These are phyloP conservation scores for Adoxophyes honmai DNA, from an alignment of 1,140 invertebrate genomes.

Conservation along the genomic window DNA sequence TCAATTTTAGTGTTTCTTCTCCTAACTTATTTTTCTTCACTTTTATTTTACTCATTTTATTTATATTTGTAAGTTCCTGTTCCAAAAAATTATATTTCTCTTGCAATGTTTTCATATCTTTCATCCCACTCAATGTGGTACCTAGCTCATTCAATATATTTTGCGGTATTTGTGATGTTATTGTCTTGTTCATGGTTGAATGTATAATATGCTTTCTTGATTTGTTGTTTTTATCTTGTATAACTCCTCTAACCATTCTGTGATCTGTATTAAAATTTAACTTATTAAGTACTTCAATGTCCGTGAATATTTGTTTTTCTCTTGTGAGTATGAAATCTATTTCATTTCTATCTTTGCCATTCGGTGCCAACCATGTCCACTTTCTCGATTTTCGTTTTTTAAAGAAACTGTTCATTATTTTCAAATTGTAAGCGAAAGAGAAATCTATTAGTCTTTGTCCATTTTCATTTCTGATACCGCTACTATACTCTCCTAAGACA, in stretches of 20 bases:
- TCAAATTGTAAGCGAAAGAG: constrained; percentile 22
- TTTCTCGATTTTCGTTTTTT: constrained; percentile 26
- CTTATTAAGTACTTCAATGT: constrained; percentile 26
- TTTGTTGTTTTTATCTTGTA: constrained; percentile 13
- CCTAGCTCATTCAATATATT: constrained; percentile 18
- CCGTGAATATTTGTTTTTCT: constrained; percentile 19
- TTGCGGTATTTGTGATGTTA: constrained; percentile 11
- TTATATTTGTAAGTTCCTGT: constrained; percentile 19
- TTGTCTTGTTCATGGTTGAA: neutral
- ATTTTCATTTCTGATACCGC: constrained; percentile 26
- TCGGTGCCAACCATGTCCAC: constrained; percentile 32
- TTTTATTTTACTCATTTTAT: constrained; percentile 11
- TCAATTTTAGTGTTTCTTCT: constrained; percentile 22
- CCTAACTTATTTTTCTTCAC: constrained; percentile 19
- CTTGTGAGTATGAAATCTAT: constrained; percentile 29
- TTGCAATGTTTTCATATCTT: constrained; percentile 18
- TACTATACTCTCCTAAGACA: constrained; percentile 25
- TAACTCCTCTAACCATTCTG: constrained; percentile 31
- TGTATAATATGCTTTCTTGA: constrained; percentile 21
- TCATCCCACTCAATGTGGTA: constrained; percentile 17
- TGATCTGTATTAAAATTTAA: constrained; percentile 36
- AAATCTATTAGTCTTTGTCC: constrained; percentile 27
- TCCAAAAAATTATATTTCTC: constrained; percentile 22
- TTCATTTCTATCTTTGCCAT: constrained; percentile 29
- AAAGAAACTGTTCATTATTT: constrained; percentile 33